Conservation (phyloP, 2,797 vertebrate species). For the Passerculus sandwichensis region DNA sequence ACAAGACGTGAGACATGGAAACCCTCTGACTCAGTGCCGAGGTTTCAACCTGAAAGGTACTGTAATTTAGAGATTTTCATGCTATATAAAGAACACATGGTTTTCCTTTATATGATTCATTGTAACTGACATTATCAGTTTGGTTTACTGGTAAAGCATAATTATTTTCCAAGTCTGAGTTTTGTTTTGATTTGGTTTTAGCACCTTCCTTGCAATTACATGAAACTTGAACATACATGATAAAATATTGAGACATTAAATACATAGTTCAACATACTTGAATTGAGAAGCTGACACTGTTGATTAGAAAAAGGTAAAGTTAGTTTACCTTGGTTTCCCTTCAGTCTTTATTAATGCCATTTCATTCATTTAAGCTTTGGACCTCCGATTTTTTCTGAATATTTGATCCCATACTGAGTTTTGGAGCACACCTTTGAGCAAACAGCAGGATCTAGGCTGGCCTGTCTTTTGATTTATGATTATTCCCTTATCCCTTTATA, state of each 20-base stretch:
- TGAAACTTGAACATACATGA: neutral
- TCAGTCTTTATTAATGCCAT: neutral
- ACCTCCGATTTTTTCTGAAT: neutral
- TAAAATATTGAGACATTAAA: neutral
- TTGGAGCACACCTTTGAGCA: neutral
- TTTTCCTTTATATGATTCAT: conserved; percentile 31
- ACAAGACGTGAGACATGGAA: conserved; percentile 96
- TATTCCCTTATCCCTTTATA: neutral
- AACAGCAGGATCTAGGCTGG: neutral
- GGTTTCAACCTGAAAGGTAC: conserved; percentile 99
- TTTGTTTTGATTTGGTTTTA: neutral
- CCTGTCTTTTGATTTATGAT: neutral
- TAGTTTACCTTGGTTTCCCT: neutral
- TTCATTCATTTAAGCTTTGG: neutral
- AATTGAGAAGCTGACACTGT: neutral
- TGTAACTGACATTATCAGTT: neutral
- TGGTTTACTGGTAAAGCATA: neutral
- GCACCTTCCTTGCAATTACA: neutral
- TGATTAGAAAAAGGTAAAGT: neutral
- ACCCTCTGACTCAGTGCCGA: conserved; percentile 94
- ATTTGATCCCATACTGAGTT: neutral
- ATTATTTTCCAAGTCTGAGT: conserved; percentile 14
- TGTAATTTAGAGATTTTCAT: neutral
- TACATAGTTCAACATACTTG: neutral
- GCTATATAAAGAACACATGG: neutral